Evolutionary conservation across 2,888 invertebrate genomes (phyloP).

Genomic region (Lepidocyrtoides sp.): DNA sequence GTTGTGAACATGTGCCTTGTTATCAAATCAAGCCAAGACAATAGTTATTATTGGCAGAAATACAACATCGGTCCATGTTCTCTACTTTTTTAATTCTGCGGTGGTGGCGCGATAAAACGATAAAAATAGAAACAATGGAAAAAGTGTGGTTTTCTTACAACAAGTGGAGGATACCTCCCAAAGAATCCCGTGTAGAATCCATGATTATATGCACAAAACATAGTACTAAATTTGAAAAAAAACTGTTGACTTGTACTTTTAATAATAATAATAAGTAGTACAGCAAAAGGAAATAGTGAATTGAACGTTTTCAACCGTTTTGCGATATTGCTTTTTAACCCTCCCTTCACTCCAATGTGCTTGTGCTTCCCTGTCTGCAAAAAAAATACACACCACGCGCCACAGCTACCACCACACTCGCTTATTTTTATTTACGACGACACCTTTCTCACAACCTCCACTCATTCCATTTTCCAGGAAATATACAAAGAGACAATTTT

Average conservation of each 20-base stretch:
- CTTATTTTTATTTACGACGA: not conserved
- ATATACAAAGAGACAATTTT: not conserved
- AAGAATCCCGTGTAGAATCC: constrained; percentile 84
- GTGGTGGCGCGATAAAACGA: not conserved
- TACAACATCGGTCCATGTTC: constrained; percentile 23
- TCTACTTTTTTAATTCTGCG: not conserved
- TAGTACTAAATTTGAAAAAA: constrained; percentile 57
- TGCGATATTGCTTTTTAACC: too few species aligned
- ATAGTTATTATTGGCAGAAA: constrained; percentile 27
- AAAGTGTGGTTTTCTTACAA: constrained; percentile 80
- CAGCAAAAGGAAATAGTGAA: too few species aligned
- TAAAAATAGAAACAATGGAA: constrained; percentile 15
- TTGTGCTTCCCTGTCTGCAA: not conserved
- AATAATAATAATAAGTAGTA: not conserved
- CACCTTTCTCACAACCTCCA: not conserved
- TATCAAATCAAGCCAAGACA: constrained; percentile 39
- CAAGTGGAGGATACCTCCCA: constrained; percentile 85
- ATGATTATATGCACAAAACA: constrained; percentile 85
- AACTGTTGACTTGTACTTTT: not conserved
- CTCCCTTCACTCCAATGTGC: too few species aligned
- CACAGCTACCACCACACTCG: not conserved
- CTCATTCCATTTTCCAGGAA: not conserved
- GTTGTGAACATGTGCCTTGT: constrained; percentile 46
- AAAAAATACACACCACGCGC: not conserved
- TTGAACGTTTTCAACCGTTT: too few species aligned